Evolutionary conservation across 64 coral and sea anemone species (phyloP), one percentile per base, ranked within the genome.

Genomic region (Cladopsammia gracilis): DNA sequence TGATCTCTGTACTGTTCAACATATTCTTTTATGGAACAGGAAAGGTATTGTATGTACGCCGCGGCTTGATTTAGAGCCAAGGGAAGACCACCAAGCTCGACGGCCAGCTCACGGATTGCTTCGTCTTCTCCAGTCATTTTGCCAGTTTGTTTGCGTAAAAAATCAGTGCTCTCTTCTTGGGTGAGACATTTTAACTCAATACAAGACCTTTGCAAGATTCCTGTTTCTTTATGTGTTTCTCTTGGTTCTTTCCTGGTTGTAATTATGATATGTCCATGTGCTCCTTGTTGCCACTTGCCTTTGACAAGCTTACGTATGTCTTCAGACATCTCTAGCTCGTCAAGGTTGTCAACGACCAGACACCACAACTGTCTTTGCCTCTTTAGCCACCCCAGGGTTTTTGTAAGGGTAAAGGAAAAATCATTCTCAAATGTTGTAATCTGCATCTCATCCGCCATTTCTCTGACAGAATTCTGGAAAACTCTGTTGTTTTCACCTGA

Each of bases 11-110:
- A 93, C 34, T 96, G 22, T 20, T 86, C 66, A 24, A 96, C 23
- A 3, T 96, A 96, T 4, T 85, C 58, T 66, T 73, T 56, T 48
- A 96, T 89, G 14, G 84, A 58, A 4, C 54, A 67, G 25, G 0
- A 62, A 44, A 87, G 74, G 34, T 59, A 90, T 10, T 60, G 1
- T 12, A 87, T 78, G 58, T 91, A 95, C 16, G 94, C 94, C 48
- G 82, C 94, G 43, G 94, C 88, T 77, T 95, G 93, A 69, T 95
- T 87, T 13, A 95, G 71, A 15, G 93, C 93, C 65, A 95, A 58
- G 14, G 93, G 93, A 70, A 95, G 93, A 51, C 87, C 79, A 68
- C 93, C 93, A 69, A 95, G 79, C 67, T 95, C 86, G 62, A 10
- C 4, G 13, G 73, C 62, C 22, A 95, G 58, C 34, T 79, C 64